Base-by-base conservation (phyloP, 2,797 vertebrate genomes). In the Choloepus didactylus region DNA sequence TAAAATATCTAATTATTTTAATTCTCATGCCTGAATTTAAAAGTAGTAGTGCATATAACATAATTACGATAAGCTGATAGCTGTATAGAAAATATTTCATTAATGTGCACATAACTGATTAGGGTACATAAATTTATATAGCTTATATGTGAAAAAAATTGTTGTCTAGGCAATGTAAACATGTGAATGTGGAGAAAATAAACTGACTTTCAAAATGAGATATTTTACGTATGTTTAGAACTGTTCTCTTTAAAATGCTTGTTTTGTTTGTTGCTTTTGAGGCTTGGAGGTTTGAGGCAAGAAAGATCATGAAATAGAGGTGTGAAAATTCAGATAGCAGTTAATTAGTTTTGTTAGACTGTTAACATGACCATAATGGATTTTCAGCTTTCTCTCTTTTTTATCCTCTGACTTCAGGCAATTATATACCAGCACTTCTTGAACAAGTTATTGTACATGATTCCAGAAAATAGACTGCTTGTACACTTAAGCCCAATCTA, bases 301-400 rank as follows among this genome's bases (percentile, higher is more conserved):
- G 96, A 93, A 98, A 96, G 91, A 97, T 97, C 64, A 97, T 97
- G 94, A 98, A 98, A 98, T 75, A 95, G 95, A 98, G 95, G 97
- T 98, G 97, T 98, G 98, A 98, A 98, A 97, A 98, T 98, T 98
- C 98, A 98, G 96, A 98, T 98, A 98, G 96, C 97, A 98, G 98
- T 97, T 98, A 98, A 98, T 98, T 98, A 98, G 97, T 98, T 98
- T 96, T 98, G 96, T 98, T 97, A 97, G 96, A 98, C 95, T 98
- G 93, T 98, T 98, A 98, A 96, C 94, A 97, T 0, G 56, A 96
- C 89, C 80, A 93, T 98, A 98, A 98, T 98, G 95, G 97, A 97
- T 98, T 98, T 98, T 98, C 92, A 97, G 96, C 85, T 96, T 98
- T 98, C 95, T 97, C 94, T 98, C 35, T 98, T 97, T 97, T 98